These are phyloP conservation scores for Vidua chalybeata DNA, from an alignment of 2,113 vertebrate genomes.

Conservation along the genomic window DNA sequence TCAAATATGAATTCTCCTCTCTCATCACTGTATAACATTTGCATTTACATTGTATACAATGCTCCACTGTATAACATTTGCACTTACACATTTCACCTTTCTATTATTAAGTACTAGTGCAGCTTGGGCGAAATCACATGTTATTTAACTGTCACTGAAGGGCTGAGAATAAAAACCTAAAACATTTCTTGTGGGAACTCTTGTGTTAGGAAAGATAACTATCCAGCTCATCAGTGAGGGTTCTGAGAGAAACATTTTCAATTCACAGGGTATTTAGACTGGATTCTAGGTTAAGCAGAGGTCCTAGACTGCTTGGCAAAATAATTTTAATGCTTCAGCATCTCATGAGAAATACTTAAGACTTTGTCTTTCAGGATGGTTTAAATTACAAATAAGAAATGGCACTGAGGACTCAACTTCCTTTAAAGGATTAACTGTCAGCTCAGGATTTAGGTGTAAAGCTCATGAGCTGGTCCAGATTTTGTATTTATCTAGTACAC, in stretches of 20 bases:
- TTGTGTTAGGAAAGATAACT: not conserved
- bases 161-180: not conserved
- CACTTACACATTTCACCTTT: not conserved
- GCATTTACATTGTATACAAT: not conserved
- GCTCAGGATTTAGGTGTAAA: conserved; percentile 15
- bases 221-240: not conserved
- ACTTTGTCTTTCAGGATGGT: not conserved
- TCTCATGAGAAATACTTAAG: not conserved
- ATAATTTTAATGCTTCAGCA: not conserved
- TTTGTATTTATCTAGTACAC: not conserved
- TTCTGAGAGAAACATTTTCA: not conserved
- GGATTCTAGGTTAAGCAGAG: conserved; percentile 17
- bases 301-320: not conserved
- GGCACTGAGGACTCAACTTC: not conserved
- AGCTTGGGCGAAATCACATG: not conserved
- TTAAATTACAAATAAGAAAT: conserved; percentile 26
- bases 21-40: not conserved
- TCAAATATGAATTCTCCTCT: not conserved
- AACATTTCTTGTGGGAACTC: not conserved
- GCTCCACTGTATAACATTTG: not conserved
- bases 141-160: not conserved
- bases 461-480: not conserved
- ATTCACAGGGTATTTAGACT: not conserved
- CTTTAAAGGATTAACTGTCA: not conserved
- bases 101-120: not conserved